Evolutionary conservation across 2,113 vertebrate species (phyloP), one percentile per base, ranked within the genome.

Genomic region (Accipiter cooperii): DNA sequence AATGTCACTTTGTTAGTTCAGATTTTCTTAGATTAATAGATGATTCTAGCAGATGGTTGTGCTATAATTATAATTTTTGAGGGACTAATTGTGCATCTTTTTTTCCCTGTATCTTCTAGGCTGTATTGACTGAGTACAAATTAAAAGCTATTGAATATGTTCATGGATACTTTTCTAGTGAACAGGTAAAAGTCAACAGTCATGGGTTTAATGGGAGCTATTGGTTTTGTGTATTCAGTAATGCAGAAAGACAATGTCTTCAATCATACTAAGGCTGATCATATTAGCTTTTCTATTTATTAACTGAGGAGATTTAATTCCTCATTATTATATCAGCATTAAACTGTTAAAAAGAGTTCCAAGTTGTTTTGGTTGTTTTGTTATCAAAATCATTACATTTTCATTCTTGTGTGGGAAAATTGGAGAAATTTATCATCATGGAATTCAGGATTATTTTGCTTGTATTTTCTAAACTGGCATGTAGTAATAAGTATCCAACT

Each of bases 131-230:
- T 61, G 99, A 99, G 64, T 99, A 99, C 95, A 98, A 99, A 91
- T 98, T 99, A 96, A 99, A 99, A 98, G 99, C 99, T 64, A 99
- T 99, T 94, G 99, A 99, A 91, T 99, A 99, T 96, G 99, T 99
- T 83, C 99, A 99, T 93, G 99, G 99, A 75, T 99, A 99, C 98
- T 99, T 99, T 96, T 99, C 99, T 87, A 99, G 99, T 96, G 99
- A 99, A 94, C 99, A 99, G 99, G 99, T 99, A 98, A 97, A 89
- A 33, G 42, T 91, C 40, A 44, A 38, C 17, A 22, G 8, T 66
- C 15, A 14, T 21, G 55, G 16, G 10, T 87, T 70, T 87, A 77
- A 55, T 34, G 84, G 70, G 58, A 85, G 7, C 17, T 87, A 2
- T 34, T 90, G 42, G 5, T 64, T 90, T 71, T 79, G 18, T 57